Base-by-base conservation (phyloP, 1,140 invertebrate species). In the Homalodisca vitripennis region DNA sequence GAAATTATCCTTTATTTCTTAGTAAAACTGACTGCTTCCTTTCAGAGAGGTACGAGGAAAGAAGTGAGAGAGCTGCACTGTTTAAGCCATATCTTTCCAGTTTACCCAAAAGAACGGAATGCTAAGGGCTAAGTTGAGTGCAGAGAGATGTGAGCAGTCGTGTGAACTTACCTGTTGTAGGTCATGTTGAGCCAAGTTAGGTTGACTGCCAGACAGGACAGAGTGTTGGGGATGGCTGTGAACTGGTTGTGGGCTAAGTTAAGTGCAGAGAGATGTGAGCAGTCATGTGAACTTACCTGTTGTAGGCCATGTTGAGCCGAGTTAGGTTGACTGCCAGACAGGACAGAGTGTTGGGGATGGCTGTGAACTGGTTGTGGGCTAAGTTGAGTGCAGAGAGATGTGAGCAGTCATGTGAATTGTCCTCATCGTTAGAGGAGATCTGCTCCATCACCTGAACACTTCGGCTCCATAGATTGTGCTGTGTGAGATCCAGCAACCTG, bases 231-330 rank as follows among this genome's bases (percentile, higher is more conserved):
- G 41, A 98, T 88, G 67, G 85, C 87, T 24, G 87, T 88, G 77
- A 98, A 96, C 66, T 92, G 84, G 83, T 98, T 98, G 79, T 96
- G 93, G 0, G 94, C 89, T 27, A 98, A 82, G 80, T n/a, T n/a
- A n/a, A n/a, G n/a, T n/a, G n/a, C n/a, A n/a, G n/a, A n/a, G n/a
- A 97, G 97, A 1, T 98, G 81, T 0, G 89, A 85, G 0, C 86
- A 82, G 53, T 93, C 80, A 41, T 87, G 85, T 31, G 84, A 92
- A 72, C 77, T 65, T 79, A 82, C 77, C 79, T 80, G 81, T 99
- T 99, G 77, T 94, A 92, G 14, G 94, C 89, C 82, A 99, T 87
- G 77, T 97, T 97, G 0, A 99, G 83, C 32, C 94, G 84, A 0
- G 92, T 90, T 20, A 99, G 82, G 72, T 89, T 89, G 0, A 93